Evolutionary conservation across 2,797 vertebrate genomes (phyloP).

Genomic region (Onychomys arenicola): DNA sequence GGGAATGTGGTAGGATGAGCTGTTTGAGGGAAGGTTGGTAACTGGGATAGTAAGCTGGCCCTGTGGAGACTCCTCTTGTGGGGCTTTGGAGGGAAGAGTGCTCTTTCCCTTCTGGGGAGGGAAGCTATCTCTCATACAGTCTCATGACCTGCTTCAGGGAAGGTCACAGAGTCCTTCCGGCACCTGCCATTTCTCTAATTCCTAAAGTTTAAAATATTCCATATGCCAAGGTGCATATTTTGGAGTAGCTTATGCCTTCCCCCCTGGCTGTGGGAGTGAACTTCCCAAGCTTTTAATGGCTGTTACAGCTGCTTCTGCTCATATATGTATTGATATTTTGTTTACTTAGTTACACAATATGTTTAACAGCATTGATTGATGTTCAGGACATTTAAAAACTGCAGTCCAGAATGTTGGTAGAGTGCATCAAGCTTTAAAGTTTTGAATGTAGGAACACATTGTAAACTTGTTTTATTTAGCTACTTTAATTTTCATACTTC

Average conservation of each 20-base stretch:
- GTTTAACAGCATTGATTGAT: neutral
- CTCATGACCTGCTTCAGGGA: neutral
- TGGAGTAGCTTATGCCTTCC: neutral
- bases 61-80: neutral
- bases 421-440: neutral
- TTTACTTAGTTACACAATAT: constrained; percentile 8
- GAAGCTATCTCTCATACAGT: neutral
- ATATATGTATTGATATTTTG: neutral
- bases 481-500: constrained; percentile 53
- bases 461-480: constrained; percentile 51
- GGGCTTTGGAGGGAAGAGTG: neutral
- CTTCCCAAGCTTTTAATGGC: neutral
- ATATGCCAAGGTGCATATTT: neutral
- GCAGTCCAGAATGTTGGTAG: neutral
- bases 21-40: neutral
- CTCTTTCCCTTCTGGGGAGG: neutral
- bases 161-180: neutral
- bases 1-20: neutral
- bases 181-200: neutral
- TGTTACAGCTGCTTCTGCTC: neutral
- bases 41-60: too few relatives aligned
- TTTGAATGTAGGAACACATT: constrained; percentile 62
- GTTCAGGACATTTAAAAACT: constrained; percentile 9
- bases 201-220: neutral
- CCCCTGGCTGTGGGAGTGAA: neutral